phyloP scores from a whole-genome alignment of 2,888 invertebrate species.

The Eumacrocentrus americanus region DNA sequence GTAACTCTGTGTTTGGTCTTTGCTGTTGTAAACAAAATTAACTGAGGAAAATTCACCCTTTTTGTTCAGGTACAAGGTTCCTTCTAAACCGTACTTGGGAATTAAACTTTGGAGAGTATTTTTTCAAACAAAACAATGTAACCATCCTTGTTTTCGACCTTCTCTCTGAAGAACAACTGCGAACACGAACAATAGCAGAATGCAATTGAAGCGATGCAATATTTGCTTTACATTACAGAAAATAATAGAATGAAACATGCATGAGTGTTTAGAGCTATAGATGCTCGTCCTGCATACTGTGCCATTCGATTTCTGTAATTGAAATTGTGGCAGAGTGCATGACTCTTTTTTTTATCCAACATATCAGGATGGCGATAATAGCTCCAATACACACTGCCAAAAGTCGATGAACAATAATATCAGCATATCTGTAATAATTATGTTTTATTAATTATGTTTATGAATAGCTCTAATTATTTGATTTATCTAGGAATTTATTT shows the following conservation, averaged over 20 bases:
- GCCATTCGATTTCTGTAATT: conserved; percentile 97
- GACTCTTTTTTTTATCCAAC: conserved; percentile 80
- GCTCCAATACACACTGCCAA: conserved; percentile 87
- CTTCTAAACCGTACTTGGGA: conserved; percentile 95
- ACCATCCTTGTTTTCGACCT: conserved; percentile 80
- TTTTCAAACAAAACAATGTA: conserved; percentile 90
- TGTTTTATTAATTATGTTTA: no score
- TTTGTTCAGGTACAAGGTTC: conserved; percentile 77
- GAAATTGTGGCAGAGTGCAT: conserved; percentile 85
- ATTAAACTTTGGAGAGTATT: conserved; percentile 96
- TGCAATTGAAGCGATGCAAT: no score
- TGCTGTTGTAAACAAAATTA: conserved; percentile 80
- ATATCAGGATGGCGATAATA: conserved; percentile 88
- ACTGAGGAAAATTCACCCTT: conserved; percentile 59
- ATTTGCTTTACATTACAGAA: no score
- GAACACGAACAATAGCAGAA: conserved; percentile 44
- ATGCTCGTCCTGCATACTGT: conserved; percentile 95
- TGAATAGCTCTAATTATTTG: no score
- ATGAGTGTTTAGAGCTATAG: conserved; percentile 96
- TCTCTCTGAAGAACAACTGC: conserved; percentile 81
- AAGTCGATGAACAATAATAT: conserved; percentile 94
- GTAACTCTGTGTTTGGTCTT: conserved; percentile 86
- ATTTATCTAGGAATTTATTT: no score
- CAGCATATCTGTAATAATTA: conserved; percentile 86
- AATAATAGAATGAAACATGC: no score